A percentile compares a stretch with the other conserved stretches of the same genome.
Evolutionary conservation across 2,797 vertebrate species (phyloP).

Genomic region (Melopsittacus undulatus): DNA sequence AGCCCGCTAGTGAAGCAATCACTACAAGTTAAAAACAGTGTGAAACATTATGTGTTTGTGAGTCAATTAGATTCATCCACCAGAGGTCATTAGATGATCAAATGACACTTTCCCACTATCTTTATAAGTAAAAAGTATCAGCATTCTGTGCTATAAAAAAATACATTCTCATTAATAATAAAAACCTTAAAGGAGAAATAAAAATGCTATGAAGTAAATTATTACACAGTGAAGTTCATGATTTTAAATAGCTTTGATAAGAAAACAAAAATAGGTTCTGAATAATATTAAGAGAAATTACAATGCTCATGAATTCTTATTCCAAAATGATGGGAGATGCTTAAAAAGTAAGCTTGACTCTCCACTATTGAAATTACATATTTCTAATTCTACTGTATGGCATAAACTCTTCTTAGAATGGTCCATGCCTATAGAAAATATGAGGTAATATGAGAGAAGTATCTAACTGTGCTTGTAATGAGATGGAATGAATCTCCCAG

Average conservation of each 20-base stretch:
- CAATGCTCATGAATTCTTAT: not conserved
- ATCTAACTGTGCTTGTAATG: not conserved
- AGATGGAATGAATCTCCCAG: not conserved
- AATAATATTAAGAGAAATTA: conserved; percentile 31
- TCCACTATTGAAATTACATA: conserved; percentile 1
- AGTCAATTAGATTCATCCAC: conserved; percentile 73
- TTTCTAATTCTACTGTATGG: conserved; percentile 3
- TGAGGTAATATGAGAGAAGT: not conserved
- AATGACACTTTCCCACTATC: conserved; percentile 60
- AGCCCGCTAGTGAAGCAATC: not conserved
- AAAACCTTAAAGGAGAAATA: conserved; percentile 68
- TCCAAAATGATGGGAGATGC: not conserved
- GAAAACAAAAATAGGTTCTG: conserved; percentile 43
- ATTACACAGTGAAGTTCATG: conserved; percentile 43
- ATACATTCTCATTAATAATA: conserved; percentile 58
- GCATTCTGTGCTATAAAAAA: conserved; percentile 58
- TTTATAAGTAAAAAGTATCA: conserved; percentile 66
- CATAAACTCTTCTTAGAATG: not conserved
- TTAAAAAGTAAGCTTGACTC: conserved; percentile 14
- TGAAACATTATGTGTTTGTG: conserved; percentile 52
- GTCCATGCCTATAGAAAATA: not conserved
- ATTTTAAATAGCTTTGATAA: conserved; percentile 69
- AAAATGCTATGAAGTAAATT: conserved; percentile 56
- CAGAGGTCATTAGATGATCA: conserved; percentile 75
- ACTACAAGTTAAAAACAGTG: conserved; percentile 13